Conservation (phyloP, 2,888 invertebrate genomes). For the Andrena fulva region DNA sequence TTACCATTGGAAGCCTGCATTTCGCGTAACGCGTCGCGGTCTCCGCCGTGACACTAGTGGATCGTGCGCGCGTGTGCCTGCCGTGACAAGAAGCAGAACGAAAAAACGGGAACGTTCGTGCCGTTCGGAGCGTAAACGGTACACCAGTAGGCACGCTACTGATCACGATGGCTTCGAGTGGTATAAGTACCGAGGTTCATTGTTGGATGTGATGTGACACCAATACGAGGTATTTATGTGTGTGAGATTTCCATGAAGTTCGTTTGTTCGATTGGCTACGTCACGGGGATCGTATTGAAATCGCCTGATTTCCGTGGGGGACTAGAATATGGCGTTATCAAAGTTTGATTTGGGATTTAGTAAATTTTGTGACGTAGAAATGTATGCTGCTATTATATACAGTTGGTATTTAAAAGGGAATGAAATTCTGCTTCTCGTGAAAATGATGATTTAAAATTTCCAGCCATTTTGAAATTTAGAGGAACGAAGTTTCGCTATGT, state of each 20-base stretch:
- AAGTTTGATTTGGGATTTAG: no score
- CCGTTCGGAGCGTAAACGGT: conserved; percentile 33
- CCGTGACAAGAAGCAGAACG: background rate
- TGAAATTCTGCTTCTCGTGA: background rate
- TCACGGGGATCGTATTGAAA: background rate
- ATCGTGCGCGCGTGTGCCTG: conserved; percentile 11
- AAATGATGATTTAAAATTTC: background rate
- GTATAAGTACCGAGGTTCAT: conserved; percentile 4
- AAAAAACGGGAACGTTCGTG: conserved; percentile 55
- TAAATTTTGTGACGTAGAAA: no score
- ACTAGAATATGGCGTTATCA: background rate
- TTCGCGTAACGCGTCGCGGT: background rate
- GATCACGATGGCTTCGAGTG: conserved; percentile 41
- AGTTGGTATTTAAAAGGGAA: background rate
- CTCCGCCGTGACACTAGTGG: background rate
- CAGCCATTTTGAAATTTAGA: background rate
- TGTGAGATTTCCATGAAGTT: background rate
- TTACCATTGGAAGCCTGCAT: background rate
- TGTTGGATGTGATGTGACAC: conserved; percentile 37
- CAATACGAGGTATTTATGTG: conserved; percentile 38
- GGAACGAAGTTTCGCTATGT: background rate
- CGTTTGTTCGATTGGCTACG: background rate
- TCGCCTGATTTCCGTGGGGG: background rate
- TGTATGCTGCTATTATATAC: no score
- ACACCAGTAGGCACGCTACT: conserved; percentile 20